Evolutionary conservation across 2,113 vertebrate genomes (phyloP).

Genomic region (Silurus asotus): DNA sequence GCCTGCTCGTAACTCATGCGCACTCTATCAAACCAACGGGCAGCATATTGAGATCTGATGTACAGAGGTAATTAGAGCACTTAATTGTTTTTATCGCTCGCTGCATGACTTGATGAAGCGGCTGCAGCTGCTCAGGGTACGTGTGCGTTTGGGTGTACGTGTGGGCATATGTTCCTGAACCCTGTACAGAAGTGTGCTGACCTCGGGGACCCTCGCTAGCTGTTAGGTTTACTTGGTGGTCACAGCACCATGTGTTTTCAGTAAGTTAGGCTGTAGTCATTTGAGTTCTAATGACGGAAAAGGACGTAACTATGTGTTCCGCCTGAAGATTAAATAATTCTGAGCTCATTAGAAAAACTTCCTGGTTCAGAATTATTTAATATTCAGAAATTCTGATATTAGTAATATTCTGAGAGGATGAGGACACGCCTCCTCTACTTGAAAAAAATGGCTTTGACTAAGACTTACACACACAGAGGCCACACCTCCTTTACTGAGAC

Average conservation of each 20-base stretch:
- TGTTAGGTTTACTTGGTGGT: neutral
- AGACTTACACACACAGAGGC: neutral
- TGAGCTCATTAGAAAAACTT: neutral
- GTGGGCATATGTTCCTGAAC: neutral
- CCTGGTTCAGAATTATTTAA: neutral
- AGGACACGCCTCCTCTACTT: no score
- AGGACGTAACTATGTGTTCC: no score
- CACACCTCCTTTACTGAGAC: neutral
- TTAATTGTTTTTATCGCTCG: conserved; percentile 70
- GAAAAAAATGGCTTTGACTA: no score
- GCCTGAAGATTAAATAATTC: neutral
- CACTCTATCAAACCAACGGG: conserved; percentile 66
- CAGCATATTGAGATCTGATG: conserved; percentile 66
- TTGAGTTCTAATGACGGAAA: neutral
- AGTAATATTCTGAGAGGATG: no score
- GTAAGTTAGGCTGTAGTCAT: neutral
- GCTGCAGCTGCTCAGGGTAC: conserved; percentile 39
- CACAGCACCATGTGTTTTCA: neutral
- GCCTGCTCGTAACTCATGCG: conserved; percentile 48
- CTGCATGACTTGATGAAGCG: conserved; percentile 44
- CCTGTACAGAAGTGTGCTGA: neutral
- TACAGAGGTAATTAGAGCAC: conserved; percentile 71
- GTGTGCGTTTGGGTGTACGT: conserved; percentile 16
- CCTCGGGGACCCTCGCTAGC: neutral
- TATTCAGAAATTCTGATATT: no score